phyloP scores from a whole-genome alignment of 2,888 invertebrate genomes.

The Leucoptera coffeella region DNA sequence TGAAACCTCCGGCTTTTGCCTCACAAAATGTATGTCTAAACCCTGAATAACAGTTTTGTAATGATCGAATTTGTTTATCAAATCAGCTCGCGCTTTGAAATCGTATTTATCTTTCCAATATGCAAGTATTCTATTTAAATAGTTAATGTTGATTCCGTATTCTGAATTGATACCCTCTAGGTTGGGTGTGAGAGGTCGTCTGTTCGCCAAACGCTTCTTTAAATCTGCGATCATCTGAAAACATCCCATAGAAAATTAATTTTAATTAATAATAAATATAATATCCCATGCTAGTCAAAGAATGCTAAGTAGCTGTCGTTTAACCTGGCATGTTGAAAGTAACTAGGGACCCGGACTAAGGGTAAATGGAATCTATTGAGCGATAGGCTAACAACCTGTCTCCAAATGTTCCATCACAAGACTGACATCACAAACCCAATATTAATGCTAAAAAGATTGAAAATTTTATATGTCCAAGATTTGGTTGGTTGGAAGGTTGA shows the following conservation, averaged over 20 bases:
- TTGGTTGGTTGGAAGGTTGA: too few species aligned
- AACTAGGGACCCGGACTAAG: too few species aligned
- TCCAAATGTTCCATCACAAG: too few species aligned
- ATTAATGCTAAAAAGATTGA: too few species aligned
- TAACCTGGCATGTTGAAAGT: neutral
- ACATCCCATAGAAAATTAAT: neutral
- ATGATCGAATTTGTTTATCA: slow-evolving; percentile 67
- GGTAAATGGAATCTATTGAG: too few species aligned
- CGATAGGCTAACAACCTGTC: too few species aligned
- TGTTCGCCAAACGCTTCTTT: slow-evolving; percentile 46
- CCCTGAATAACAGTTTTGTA: slow-evolving; percentile 71
- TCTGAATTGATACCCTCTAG: slow-evolving; percentile 66
- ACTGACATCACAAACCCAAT: too few species aligned
- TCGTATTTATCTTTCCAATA: slow-evolving; percentile 77
- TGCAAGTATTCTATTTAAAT: slow-evolving; percentile 58
- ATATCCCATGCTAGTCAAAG: too few species aligned
- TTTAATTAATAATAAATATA: too few species aligned
- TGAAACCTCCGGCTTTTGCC: slow-evolving; percentile 48
- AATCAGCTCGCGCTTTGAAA: slow-evolving; percentile 52
- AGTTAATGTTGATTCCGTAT: slow-evolving; percentile 75
- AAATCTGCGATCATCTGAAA: slow-evolving; percentile 53
- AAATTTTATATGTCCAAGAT: too few species aligned
- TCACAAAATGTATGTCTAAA: slow-evolving; percentile 70
- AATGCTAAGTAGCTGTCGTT: too few species aligned
- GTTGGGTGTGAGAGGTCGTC: slow-evolving; percentile 47